Conservation (phyloP, 2,113 vertebrate genomes). For the Lophotis ruficrista region DNA sequence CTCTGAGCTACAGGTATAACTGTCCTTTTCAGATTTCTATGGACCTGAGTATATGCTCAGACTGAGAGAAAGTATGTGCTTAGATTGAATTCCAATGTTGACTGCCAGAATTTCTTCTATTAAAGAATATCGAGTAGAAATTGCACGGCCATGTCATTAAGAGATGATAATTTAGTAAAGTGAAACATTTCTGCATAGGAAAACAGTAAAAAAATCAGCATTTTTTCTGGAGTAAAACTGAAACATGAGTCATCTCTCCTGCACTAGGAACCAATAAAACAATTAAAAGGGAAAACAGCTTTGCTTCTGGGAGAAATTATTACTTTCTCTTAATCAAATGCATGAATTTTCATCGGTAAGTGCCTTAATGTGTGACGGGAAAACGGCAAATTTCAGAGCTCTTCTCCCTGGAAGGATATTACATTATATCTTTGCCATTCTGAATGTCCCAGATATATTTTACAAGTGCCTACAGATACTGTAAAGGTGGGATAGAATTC, state of each 20-base stretch:
- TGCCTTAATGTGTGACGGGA: constrained; percentile 17
- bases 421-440: constrained; percentile 15
- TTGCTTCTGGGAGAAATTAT: constrained; percentile 1
- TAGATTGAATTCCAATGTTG: neutral
- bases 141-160: neutral
- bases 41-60: neutral
- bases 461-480: constrained; percentile 35
- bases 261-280: constrained; percentile 17
- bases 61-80: neutral
- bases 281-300: neutral
- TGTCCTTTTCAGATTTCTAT: neutral
- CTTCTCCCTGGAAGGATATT: constrained; percentile 20
- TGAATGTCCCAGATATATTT: constrained; percentile 44
- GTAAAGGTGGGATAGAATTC: constrained; percentile 42
- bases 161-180: neutral
- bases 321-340: constrained; percentile 14
- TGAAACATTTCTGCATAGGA: neutral
- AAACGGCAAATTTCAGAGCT: constrained; percentile 23
- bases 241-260: neutral
- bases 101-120: neutral
- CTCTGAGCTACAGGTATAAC: neutral
- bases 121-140: neutral
- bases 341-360: constrained; percentile 33
- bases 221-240: neutral
- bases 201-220: neutral